These are phyloP conservation scores for Cossypha niveicapilla DNA, from an alignment of 2,797 vertebrate species.

Conservation along the genomic window DNA sequence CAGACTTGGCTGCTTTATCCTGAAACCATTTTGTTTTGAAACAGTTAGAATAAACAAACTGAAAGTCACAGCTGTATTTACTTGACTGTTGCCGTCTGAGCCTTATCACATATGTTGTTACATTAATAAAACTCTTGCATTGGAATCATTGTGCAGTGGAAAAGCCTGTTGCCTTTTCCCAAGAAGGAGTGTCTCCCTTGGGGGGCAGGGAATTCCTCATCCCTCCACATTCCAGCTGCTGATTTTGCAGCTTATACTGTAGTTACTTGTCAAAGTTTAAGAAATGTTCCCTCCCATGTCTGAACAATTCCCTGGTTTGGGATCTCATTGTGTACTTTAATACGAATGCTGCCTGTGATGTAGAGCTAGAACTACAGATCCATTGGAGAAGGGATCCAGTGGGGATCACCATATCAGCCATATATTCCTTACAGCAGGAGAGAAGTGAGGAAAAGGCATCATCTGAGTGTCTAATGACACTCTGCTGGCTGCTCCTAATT, in stretches of 20 bases:
- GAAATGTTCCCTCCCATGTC: not conserved
- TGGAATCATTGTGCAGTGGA: not conserved
- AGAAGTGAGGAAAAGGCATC: not conserved
- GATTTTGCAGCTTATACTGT: not conserved
- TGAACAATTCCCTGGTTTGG: not conserved
- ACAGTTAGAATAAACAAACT: constrained; percentile 16
- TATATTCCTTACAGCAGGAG: not conserved
- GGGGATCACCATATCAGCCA: not conserved
- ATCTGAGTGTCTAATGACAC: not conserved
- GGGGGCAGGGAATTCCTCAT: not conserved
- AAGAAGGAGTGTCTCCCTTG: not conserved
- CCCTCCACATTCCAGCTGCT: not conserved
- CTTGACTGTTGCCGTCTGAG: constrained; percentile 5
- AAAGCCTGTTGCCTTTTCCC: not conserved
- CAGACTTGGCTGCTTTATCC: not conserved
- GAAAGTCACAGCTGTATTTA: constrained; percentile 45
- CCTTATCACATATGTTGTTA: constrained; percentile 15
- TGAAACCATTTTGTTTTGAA: constrained; percentile 18
- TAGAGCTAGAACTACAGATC: not conserved
- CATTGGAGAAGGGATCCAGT: not conserved
- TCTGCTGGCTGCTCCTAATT: not conserved
- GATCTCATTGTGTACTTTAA: not conserved
- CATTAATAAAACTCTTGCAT: not conserved
- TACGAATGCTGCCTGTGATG: not conserved
- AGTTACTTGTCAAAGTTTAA: not conserved